Percentiles rank a stretch among this genome's conserved stretches.
These are phyloP conservation scores for Caenorhabditis briggsae DNA, from an alignment of 1,140 invertebrate species.

Conservation along the genomic window DNA sequence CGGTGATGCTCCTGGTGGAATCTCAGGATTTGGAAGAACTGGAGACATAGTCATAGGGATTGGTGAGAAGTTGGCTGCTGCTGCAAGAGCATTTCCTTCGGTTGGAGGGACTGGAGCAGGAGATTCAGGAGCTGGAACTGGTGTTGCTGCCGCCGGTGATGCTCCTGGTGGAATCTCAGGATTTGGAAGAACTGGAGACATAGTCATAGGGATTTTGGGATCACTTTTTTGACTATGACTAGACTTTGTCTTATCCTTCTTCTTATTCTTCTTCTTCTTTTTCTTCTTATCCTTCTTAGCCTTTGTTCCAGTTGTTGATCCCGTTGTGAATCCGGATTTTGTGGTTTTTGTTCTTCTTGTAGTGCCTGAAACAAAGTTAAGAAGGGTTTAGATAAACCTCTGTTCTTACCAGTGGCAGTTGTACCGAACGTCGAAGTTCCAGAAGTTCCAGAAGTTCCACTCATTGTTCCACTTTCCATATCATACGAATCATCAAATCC, in stretches of 20 bases:
- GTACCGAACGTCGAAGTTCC: not conserved
- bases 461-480: constrained; percentile 1
- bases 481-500: not conserved
- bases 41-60: too few relatives aligned
- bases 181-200: not conserved
- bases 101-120: not conserved
- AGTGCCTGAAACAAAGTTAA: not conserved
- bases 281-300: not conserved
- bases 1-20: not conserved
- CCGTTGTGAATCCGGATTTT: not conserved
- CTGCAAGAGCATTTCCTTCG: not conserved
- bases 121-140: not conserved
- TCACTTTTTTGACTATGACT: not conserved
- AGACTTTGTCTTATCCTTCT: constrained; percentile 4
- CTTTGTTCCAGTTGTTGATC: not conserved
- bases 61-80: not conserved
- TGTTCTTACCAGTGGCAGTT: not conserved
- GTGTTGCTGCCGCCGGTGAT: not conserved
- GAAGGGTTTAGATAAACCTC: not conserved
- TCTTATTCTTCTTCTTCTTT: constrained; percentile 1
- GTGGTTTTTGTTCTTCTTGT: constrained; percentile 10
- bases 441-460: constrained; percentile 1
- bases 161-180: not conserved
- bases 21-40: not conserved
- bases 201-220: not conserved